Base-by-base conservation (phyloP, 2,797 vertebrate genomes). In the Danio choprae region DNA sequence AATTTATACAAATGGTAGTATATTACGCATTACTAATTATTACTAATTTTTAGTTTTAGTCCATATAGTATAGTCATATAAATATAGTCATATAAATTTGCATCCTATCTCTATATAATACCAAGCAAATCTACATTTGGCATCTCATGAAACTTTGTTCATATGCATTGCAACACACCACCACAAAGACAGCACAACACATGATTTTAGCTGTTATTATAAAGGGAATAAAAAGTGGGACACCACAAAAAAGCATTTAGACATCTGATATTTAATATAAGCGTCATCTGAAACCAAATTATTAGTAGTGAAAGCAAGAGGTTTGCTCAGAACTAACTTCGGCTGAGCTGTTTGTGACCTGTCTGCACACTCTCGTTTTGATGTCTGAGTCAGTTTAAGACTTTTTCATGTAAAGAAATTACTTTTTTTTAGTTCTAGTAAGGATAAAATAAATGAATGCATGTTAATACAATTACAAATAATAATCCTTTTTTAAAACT, bases 81-180 rank as follows among this genome's bases (percentile, higher is more conserved):
- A 29, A 1, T 29, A 1, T 29, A 3, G 11, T 40, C 0, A 40
- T 40, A 40, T 18, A 18, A 53, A 70, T 53, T 12, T 40, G 36
- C 48, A 12, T 13, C 3, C 5, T 44, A 3, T 44, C 55, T 16
- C 44, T 10, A 9, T 13, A 15, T 58, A 9, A 58, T 20, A 7
- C 10, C 18, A 51, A 73, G 48, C 36, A 75, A 65, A 84, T 75
- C 81, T 74, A 79, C 56, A 74, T 60, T 70, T 86, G 60, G 82
- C 79, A 74, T 77, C 79, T 58, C 51, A 77, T 70, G 20, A 73
- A 48, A 71, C 71, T 62, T 68, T 62, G 13, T 71, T 79, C 36
- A 18, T 63, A 53, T 38, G 12, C 6, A 43, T 6, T 60, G 43
- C 29, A 63, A 44, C 20, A 41, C 36, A 55, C 46, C 50, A 79